Base-by-base conservation (phyloP, 2,888 invertebrate species). In the Dromius quadrimaculatus region DNA sequence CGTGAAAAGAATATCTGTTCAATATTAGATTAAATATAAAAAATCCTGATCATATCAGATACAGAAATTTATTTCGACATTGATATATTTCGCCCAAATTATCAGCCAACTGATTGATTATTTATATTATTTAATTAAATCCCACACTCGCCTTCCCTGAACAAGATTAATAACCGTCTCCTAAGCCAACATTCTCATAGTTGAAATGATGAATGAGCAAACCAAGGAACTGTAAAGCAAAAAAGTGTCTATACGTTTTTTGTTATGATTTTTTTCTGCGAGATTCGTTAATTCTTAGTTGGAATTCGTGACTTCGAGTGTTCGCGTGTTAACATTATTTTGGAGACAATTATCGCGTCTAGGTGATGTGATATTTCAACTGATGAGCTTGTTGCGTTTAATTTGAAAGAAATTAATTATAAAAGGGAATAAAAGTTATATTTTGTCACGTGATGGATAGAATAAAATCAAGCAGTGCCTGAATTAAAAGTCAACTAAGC, bases 81-180 rank as follows among this genome's bases (percentile, higher is more conserved):
- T 62, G 62, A 62, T 62, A 62, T 62, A 62, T 62, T 41, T 41
- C n/a, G 38, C 23, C 41, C 54, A 41, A 66, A 66, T 34, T 36
- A 38, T 22, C 20, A 17, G 38, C 9, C 22, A 9, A 45, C 59
- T 57, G 68, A 68, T 68, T 59, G 68, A 68, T 68, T 68, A 68
- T 68, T 34, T 59, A 68, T 68, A 59, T 68, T 45, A 68, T 68
- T 68, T 68, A 68, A 68, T 68, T 68, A 68, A 68, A 68, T 59
- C 68, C 68, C 68, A 68, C 68, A 68, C 68, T 59, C 68, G 13
- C 45, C 68, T 17, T 28, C 68, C 13, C 68, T 59, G 68, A 68
- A 57, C 36, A 68, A 68, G 68, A 68, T 68, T 68, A 68, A 68
- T 68, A 59, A 45, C 45, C 45, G 38, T 32, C n/a, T 43, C 41